phyloP scores from a whole-genome alignment of 2,797 vertebrate species.

The Delichon dasypus region DNA sequence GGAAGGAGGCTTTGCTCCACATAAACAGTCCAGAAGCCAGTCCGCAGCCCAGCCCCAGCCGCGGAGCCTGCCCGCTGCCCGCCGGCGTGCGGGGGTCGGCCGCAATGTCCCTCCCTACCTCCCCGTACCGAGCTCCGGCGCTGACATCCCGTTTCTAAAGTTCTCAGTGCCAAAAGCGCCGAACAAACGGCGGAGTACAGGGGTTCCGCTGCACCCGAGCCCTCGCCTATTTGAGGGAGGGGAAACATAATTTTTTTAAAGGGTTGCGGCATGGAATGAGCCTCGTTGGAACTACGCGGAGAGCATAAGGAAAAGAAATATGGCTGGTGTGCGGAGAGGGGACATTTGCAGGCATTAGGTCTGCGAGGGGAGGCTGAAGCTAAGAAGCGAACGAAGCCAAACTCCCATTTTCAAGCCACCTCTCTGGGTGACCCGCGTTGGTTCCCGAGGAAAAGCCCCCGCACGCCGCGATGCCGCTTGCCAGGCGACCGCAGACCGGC shows the following conservation, averaged over 20 bases:
- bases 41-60: background rate
- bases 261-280: background rate
- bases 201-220: background rate
- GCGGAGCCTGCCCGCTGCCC: background rate
- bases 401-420: background rate
- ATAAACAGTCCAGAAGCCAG: background rate
- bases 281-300: background rate
- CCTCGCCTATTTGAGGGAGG: background rate
- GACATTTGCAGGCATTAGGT: background rate
- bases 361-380: background rate
- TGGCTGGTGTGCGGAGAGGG: background rate
- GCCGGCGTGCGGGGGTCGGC: background rate
- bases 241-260: background rate
- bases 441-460: background rate
- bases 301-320: background rate
- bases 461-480: background rate
- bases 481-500: background rate
- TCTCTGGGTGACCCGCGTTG: background rate
- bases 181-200: background rate
- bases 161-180: background rate
- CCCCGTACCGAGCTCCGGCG: fast-evolving
- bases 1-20: background rate
- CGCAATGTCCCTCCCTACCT: background rate
- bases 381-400: background rate
- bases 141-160: background rate